These are phyloP conservation scores for Mallateleia sp. DNA, from an alignment of 2,888 invertebrate genomes.

Conservation along the genomic window DNA sequence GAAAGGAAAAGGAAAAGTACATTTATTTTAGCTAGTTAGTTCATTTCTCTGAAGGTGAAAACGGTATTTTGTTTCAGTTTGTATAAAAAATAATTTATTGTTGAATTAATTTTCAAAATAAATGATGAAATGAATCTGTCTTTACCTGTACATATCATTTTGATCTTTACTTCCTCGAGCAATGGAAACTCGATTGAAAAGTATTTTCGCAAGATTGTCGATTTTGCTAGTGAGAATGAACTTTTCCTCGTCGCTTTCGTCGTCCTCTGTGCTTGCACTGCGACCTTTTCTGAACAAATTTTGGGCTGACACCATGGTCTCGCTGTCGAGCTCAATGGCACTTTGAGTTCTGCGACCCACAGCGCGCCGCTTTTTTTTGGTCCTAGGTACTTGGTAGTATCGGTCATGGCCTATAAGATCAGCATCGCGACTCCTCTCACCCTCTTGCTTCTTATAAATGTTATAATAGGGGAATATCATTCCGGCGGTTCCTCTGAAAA, in stretches of 20 bases:
- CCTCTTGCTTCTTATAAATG: constrained; percentile 91
- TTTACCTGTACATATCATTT: constrained; percentile 79
- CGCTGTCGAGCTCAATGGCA: constrained; percentile 88
- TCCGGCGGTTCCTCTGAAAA: constrained; percentile 26
- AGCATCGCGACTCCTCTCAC: constrained; percentile 89
- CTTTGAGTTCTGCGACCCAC: constrained; percentile 87
- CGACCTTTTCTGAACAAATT: constrained; percentile 90
- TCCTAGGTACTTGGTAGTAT: constrained; percentile 93
- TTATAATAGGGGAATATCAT: constrained; percentile 94
- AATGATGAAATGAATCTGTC: no score
- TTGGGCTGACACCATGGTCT: constrained; percentile 86
- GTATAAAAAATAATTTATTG: no score
- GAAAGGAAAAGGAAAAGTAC: neutral
- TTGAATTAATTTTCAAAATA: no score
- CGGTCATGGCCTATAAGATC: constrained; percentile 95
- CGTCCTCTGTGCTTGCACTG: constrained; percentile 93
- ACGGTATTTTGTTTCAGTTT: no score
- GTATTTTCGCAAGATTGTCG: constrained; percentile 94
- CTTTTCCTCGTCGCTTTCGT: constrained; percentile 89
- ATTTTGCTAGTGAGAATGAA: constrained; percentile 93
- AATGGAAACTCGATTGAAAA: constrained; percentile 91
- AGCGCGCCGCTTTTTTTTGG: constrained; percentile 88
- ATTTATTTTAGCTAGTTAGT: no score
- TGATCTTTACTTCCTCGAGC: constrained; percentile 87
- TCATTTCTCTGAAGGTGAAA: no score